Conservation (phyloP, 2,797 vertebrate genomes). For the Centropyge bicolor region DNA sequence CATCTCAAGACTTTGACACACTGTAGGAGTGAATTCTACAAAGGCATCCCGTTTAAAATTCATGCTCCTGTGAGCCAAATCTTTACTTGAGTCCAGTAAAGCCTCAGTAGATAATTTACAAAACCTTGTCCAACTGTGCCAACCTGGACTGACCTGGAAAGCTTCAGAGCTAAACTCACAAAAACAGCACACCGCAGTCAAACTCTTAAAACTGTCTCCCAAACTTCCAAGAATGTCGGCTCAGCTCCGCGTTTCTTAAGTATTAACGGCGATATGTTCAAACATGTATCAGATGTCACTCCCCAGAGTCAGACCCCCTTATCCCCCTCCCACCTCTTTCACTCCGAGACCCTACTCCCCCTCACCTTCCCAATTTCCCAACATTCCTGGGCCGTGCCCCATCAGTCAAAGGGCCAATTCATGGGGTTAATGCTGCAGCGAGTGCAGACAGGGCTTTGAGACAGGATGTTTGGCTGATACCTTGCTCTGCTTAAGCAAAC, state of each 20-base stretch:
- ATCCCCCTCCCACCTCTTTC: conserved; percentile 66
- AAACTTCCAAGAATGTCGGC: conserved; percentile 72
- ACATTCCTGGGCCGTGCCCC: conserved; percentile 82
- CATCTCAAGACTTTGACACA: not conserved
- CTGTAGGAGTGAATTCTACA: not conserved
- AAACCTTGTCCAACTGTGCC: conserved; percentile 41
- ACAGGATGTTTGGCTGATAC: conserved; percentile 91
- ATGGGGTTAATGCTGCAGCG: conserved; percentile 81
- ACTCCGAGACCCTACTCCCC: conserved; percentile 74
- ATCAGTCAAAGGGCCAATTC: conserved; percentile 86
- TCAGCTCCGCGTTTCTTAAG: conserved; percentile 68
- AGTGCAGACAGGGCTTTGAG: conserved; percentile 84
- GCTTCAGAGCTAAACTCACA: conserved; percentile 48
- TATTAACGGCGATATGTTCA: conserved; percentile 79
- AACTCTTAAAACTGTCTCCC: conserved; percentile 56
- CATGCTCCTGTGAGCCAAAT: conserved; percentile 20
- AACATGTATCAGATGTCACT: conserved; percentile 83
- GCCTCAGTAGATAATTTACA: conserved; percentile 53
- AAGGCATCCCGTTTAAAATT: conserved; percentile 13
- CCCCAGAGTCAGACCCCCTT: conserved; percentile 77
- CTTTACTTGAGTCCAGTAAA: not conserved
- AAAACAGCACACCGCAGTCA: conserved; percentile 32
- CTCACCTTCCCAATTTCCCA: conserved; percentile 82
- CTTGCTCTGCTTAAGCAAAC: conserved; percentile 90
- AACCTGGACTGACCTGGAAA: conserved; percentile 51